A percentile compares a stretch with the other conserved stretches of the same genome.
Evolutionary conservation across 2,888 invertebrate species (phyloP).

Genomic region (Protonemura montana): DNA sequence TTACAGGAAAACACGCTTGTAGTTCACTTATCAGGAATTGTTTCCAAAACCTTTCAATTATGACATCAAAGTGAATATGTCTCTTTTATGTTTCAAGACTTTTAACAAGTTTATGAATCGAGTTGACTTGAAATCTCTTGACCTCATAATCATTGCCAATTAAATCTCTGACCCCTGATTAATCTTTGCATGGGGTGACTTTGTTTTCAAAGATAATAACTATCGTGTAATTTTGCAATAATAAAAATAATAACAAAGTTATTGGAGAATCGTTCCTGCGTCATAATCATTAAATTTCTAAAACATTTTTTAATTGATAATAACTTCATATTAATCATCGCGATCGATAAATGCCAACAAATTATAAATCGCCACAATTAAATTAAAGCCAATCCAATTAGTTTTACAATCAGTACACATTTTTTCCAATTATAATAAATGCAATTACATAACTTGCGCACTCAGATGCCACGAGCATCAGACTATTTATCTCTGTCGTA

Average conservation of each 20-base stretch:
- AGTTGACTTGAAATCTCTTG: neutral
- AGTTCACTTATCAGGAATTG: too few relatives aligned
- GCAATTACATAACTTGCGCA: too few relatives aligned
- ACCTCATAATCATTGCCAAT: neutral
- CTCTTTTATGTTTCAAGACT: too few relatives aligned
- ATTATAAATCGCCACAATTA: neutral
- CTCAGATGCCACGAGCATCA: too few relatives aligned
- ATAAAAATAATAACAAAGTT: too few relatives aligned
- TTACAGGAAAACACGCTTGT: too few relatives aligned
- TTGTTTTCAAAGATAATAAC: neutral
- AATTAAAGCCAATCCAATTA: neutral
- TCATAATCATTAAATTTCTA: neutral
- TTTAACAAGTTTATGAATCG: too few relatives aligned
- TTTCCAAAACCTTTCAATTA: neutral
- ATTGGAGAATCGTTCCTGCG: neutral
- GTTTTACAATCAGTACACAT: neutral
- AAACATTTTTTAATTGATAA: neutral
- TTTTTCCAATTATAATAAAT: too few relatives aligned
- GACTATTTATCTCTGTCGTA: too few relatives aligned
- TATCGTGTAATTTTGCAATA: neutral
- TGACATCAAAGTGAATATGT: too few relatives aligned
- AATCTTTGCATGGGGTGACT: neutral
- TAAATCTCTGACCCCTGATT: neutral
- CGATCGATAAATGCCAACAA: neutral
- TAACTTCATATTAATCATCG: neutral